Percentiles rank a stretch among this genome's conserved stretches.
Conservation (phyloP, 2,113 vertebrate species). For the Dicrurus megarhynchus region DNA sequence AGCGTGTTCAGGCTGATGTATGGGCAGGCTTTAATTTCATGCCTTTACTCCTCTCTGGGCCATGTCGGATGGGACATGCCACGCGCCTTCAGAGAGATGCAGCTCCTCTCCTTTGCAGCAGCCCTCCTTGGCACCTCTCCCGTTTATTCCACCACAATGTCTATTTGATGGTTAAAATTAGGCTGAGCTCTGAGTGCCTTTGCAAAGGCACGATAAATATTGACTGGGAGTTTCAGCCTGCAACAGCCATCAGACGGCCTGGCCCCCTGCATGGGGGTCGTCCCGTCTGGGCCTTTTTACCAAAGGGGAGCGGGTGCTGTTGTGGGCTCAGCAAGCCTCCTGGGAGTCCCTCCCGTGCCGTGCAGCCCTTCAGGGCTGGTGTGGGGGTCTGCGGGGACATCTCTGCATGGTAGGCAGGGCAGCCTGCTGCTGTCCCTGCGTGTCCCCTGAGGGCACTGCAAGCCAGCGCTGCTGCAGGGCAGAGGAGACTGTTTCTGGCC, state of each 20-base stretch:
- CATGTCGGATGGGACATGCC: background rate
- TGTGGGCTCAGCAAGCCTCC: background rate
- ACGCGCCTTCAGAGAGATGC: background rate
- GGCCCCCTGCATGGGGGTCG: background rate
- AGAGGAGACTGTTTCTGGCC: background rate
- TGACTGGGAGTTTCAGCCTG: background rate
- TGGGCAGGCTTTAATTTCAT: background rate
- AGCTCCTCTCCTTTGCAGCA: background rate
- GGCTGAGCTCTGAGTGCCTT: constrained; percentile 13
- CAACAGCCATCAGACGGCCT: background rate
- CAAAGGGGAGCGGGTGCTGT: accelerated
- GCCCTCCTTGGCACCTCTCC: constrained; percentile 26
- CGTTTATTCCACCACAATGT: background rate
- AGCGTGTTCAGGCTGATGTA: background rate
- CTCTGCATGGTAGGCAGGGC: background rate
- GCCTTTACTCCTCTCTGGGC: background rate
- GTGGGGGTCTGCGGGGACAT: background rate
- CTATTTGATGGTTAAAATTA: constrained; percentile 39
- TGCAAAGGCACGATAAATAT: constrained; percentile 25
- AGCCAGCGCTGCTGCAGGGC: background rate
- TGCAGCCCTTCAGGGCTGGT: background rate
- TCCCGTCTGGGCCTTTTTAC: background rate
- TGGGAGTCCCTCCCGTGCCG: accelerated
- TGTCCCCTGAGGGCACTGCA: background rate
- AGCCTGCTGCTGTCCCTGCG: background rate